phyloP scores from a whole-genome alignment of 2,797 vertebrate species.

The Lepus oiostolus region DNA sequence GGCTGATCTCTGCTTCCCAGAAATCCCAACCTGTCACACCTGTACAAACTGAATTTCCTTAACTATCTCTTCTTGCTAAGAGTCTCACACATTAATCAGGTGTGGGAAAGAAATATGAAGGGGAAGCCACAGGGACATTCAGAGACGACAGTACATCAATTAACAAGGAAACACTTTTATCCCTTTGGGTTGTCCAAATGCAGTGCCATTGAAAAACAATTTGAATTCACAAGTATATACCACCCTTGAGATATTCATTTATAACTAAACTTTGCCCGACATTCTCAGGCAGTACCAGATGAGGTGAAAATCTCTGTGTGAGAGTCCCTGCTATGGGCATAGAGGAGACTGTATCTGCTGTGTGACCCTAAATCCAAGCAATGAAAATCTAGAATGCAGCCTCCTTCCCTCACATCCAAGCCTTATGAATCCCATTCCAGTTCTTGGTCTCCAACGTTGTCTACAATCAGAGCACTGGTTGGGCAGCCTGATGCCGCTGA shows the following conservation, averaged over 20 bases:
- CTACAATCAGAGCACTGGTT: background rate
- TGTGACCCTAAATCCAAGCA: background rate
- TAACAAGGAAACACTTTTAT: background rate
- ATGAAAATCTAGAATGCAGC: background rate
- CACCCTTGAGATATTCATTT: background rate
- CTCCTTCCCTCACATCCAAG: rapidly evolving
- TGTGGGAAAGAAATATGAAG: background rate
- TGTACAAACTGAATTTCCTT: background rate
- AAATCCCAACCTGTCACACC: background rate
- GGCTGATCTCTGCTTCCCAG: slow-evolving; percentile 16
- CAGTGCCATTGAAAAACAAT: background rate
- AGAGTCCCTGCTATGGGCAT: background rate
- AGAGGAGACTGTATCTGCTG: background rate
- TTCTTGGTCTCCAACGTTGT: background rate
- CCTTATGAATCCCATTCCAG: background rate
- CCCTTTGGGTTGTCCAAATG: background rate
- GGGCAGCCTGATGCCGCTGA: background rate
- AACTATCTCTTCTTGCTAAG: background rate
- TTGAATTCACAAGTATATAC: background rate
- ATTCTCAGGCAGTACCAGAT: background rate
- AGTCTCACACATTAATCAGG: background rate
- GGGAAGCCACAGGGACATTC: background rate
- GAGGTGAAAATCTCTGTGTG: background rate
- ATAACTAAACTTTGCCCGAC: background rate
- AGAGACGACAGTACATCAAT: background rate